Base-by-base conservation (phyloP, 2,113 vertebrate species). In the Oncorhynchus gorbuscha region DNA sequence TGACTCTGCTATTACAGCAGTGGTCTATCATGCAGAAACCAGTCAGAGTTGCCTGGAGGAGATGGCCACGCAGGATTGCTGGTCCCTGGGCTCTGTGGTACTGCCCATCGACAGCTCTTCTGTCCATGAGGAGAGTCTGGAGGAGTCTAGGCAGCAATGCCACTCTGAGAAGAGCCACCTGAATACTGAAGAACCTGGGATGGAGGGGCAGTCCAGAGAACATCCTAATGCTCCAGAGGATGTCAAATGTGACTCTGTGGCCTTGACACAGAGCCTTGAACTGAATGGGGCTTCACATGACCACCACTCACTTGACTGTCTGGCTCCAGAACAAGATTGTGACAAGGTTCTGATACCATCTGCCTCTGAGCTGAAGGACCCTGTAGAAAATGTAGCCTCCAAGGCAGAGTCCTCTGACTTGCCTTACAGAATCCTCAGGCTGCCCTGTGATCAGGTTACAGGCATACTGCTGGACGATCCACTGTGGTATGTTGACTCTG, bases 391-490 rank as follows among this genome's bases (percentile, higher is more conserved):
- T 18, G 0, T 7, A 20, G 55, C 16, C 55, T 58, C 20, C 32
- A 45, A 45, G 39, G 39, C 39, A 45, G 39, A 45, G 39, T 35
- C 32, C 5, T 35, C 32, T 35, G 81, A 85, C 14, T 72, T 85
- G 58, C 73, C 83, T 0, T 87, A 81, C 80, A 79, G 79, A 73
- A 88, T 87, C 58, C 78, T 88, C 20, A 79, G 73, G 58, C 58
- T 86, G 51, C 84, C 89, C 8, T 87, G 78, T 68, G 79, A 84
- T 28, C 9, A 80, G 82, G 22, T 26, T 3, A 70, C 78, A 55
- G 61, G 78, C 20, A 59, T 87, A 61, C 73, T 87, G 78, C 76
- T 74, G 39, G 83, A 84, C n/a, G 58, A 78, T 5, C 72, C 88
- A 4, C 75, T 87, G 69, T 78, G 81, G 61, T 82, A 72, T 20